Percentiles rank a stretch among this genome's conserved stretches.
Evolutionary conservation across 2,888 invertebrate genomes (phyloP).

Genomic region (Andrena bicolor): DNA sequence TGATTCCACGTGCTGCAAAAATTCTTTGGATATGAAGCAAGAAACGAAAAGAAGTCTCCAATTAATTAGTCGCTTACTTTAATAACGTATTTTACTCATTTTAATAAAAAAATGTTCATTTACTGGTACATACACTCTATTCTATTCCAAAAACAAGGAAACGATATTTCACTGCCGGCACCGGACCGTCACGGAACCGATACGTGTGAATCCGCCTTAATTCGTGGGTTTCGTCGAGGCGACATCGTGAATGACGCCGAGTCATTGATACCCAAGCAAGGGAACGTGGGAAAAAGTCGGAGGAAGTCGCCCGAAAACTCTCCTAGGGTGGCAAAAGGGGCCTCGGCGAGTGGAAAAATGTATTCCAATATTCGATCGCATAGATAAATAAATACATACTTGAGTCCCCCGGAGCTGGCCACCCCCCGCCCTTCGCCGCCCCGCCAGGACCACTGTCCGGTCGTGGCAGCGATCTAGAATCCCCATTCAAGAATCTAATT

Average conservation of each 20-base stretch:
- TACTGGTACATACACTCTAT: too few relatives aligned
- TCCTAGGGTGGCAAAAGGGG: constrained; percentile 26
- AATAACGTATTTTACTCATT: too few relatives aligned
- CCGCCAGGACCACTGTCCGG: constrained; percentile 39
- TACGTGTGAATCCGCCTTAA: neutral
- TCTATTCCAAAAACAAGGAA: too few relatives aligned
- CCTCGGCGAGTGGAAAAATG: constrained; percentile 58
- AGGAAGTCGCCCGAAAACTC: constrained; percentile 34
- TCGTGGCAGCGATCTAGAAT: constrained; percentile 68
- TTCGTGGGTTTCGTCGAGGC: neutral
- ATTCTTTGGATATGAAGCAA: too few relatives aligned
- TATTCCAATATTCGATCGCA: constrained; percentile 75
- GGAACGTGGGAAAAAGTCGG: constrained; percentile 28
- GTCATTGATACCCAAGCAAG: constrained; percentile 8
- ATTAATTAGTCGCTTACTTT: too few relatives aligned
- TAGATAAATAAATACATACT: constrained; percentile 80
- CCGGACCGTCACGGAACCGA: too few relatives aligned
- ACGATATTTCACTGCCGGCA: too few relatives aligned
- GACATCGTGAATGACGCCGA: constrained; percentile 30
- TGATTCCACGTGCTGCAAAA: too few relatives aligned
- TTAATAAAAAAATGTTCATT: too few relatives aligned
- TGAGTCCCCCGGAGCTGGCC: constrained; percentile 57
- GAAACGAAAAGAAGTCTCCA: too few relatives aligned
- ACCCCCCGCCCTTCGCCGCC: constrained; percentile 44
- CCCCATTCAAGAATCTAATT: constrained; percentile 83